Evolutionary conservation across 2,888 invertebrate species (phyloP).

Genomic region (Dicyrtomina minuta): DNA sequence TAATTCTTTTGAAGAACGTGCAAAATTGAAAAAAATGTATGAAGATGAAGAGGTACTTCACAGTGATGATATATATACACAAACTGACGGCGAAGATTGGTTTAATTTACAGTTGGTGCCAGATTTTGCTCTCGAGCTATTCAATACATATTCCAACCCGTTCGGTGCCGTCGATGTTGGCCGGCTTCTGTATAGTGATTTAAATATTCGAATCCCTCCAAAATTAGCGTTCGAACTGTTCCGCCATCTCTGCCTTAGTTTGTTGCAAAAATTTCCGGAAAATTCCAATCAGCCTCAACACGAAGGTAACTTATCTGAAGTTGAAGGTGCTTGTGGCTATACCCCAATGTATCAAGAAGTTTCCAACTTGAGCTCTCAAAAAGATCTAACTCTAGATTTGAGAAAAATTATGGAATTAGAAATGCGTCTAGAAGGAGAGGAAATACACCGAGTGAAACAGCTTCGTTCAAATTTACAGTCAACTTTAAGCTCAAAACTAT

Average conservation of each 20-base stretch:
- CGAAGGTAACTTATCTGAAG: neutral
- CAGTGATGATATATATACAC: slow-evolving; percentile 9
- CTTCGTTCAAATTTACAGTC: slow-evolving; percentile 8
- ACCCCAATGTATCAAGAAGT: neutral
- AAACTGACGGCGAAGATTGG: slow-evolving; percentile 13
- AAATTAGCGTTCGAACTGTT: slow-evolving; percentile 21
- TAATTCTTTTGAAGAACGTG: neutral
- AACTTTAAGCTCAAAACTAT: neutral
- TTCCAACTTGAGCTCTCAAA: neutral
- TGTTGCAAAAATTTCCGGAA: slow-evolving; percentile 20
- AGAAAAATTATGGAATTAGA: slow-evolving; percentile 24
- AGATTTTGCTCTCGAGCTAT: slow-evolving; percentile 4
- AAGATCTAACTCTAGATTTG: slow-evolving; percentile 4
- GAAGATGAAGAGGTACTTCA: neutral
- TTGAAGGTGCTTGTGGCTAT: neutral
- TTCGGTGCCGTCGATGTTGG: slow-evolving; percentile 12
- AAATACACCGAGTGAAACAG: slow-evolving; percentile 3
- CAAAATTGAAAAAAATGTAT: no score
- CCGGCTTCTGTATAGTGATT: slow-evolving; percentile 3
- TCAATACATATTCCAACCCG: slow-evolving; percentile 15
- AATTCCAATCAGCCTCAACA: neutral
- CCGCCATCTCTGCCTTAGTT: slow-evolving; percentile 19
- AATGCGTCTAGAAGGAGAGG: slow-evolving; percentile 26
- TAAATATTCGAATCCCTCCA: slow-evolving; percentile 16
- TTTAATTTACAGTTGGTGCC: slow-evolving; percentile 15